Conservation (phyloP, 2,888 invertebrate genomes). For the Tholera decimalis region DNA sequence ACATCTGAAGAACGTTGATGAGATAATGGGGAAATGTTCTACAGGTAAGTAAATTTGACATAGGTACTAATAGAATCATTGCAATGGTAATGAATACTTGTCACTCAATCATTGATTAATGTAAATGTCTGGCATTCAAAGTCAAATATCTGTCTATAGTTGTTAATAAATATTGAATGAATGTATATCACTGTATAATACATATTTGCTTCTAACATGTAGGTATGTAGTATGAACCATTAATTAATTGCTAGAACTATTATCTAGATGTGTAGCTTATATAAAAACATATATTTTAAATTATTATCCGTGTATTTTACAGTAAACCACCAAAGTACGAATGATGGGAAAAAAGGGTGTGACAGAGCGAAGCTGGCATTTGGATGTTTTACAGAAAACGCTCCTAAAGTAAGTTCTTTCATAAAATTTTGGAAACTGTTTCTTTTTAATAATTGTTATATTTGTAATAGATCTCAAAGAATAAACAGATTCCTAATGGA, state of each 20-base stretch:
- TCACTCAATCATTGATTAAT: not conserved
- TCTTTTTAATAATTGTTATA: not conserved
- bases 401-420: conserved; percentile 70
- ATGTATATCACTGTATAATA: conserved; percentile 1
- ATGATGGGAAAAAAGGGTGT: conserved; percentile 75
- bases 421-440: too few relatives aligned
- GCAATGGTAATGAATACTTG: not conserved
- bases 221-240: not conserved
- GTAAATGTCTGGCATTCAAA: conserved; percentile 20
- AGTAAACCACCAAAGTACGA: conserved; percentile 75
- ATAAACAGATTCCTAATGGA: not conserved
- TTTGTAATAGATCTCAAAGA: not conserved
- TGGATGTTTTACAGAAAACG: conserved; percentile 74
- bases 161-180: conserved; percentile 38
- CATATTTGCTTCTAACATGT: not conserved
- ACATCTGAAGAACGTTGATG: conserved; percentile 70
- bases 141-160: conserved; percentile 12
- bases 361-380: conserved; percentile 78
- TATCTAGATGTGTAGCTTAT: not conserved
- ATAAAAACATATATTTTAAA: not conserved
- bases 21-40: conserved; percentile 71
- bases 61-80: not conserved
- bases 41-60: conserved; percentile 64
- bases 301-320: conserved; percentile 38
- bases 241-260: not conserved